These are phyloP conservation scores for Rhamphomyia laevipes DNA, from an alignment of 2,888 invertebrate genomes.

Conservation along the genomic window DNA sequence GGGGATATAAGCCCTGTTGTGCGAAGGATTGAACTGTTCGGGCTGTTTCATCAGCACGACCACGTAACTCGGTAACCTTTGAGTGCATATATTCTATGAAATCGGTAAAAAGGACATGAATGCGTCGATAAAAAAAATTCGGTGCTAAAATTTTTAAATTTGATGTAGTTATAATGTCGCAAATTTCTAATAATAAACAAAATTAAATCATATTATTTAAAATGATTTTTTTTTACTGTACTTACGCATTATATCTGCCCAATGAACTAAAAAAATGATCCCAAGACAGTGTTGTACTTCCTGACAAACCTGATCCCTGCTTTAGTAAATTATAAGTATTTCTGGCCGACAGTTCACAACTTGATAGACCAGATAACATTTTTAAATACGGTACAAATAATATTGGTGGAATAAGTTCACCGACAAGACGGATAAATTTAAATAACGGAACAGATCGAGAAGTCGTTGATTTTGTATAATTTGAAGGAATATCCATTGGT, in stretches of 20 bases:
- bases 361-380: constrained; percentile 74
- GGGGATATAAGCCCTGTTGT: constrained; percentile 65
- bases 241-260: constrained; percentile 54
- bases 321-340: constrained; percentile 68
- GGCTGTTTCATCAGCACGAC: constrained; percentile 83
- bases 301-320: constrained; percentile 44
- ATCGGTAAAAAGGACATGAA: too few relatives aligned
- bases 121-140: too few relatives aligned
- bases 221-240: constrained; percentile 5
- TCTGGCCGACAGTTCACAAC: constrained; percentile 61
- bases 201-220: background rate
- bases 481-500: constrained; percentile 24
- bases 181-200: too few relatives aligned
- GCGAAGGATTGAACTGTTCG: constrained; percentile 62
- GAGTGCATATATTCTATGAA: too few relatives aligned
- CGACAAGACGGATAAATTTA: constrained; percentile 82
- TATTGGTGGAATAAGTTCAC: constrained; percentile 71
- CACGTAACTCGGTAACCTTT: too few relatives aligned
- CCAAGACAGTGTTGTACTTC: constrained; percentile 55
- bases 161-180: too few relatives aligned
- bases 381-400: constrained; percentile 78
- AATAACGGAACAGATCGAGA: constrained; percentile 67
- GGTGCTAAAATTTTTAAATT: too few relatives aligned
- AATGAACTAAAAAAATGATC: constrained; percentile 78
- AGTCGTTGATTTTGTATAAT: constrained; percentile 32